Conservation (phyloP, 1,140 invertebrate genomes). For the Brachionus plicatilis region DNA sequence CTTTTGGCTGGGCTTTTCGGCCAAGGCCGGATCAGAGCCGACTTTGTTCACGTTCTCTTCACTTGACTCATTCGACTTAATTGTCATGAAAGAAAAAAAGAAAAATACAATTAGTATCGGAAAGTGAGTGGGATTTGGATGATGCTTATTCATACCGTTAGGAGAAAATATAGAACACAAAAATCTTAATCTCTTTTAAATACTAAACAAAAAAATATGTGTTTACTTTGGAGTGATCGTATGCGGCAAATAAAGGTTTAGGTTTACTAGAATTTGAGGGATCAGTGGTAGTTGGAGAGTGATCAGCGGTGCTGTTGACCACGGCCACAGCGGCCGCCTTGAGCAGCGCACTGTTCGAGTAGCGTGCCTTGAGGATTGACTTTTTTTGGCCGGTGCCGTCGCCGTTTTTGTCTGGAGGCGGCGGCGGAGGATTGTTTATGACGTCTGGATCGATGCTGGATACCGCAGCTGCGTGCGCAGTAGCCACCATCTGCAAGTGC, state of each 20-base stretch:
- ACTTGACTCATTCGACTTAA: neutral
- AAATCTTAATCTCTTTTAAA: neutral
- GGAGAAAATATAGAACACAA: neutral
- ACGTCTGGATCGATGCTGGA: neutral
- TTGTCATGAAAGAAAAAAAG: neutral
- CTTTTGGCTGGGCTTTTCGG: neutral
- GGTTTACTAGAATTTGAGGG: slow-evolving; percentile 23
- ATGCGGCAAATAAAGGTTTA: slow-evolving; percentile 37
- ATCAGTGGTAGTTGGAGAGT: neutral
- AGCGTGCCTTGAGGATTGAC: neutral
- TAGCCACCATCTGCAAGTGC: slow-evolving; percentile 24
- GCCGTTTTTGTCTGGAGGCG: neutral
- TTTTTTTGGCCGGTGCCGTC: neutral
- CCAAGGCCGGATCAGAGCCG: neutral
- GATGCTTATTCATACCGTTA: neutral
- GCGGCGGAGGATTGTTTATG: neutral
- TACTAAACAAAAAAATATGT: neutral
- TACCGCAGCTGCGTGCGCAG: neutral
- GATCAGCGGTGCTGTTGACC: neutral
- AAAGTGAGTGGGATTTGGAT: neutral
- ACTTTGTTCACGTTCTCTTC: neutral
- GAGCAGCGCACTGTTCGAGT: neutral
- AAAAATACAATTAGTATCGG: neutral
- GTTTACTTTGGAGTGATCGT: slow-evolving; percentile 24
- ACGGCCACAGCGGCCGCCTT: neutral